A percentile compares a stretch with the other conserved stretches of the same genome.
Conservation (phyloP, 2,113 vertebrate genomes). For the Garra rufa region DNA sequence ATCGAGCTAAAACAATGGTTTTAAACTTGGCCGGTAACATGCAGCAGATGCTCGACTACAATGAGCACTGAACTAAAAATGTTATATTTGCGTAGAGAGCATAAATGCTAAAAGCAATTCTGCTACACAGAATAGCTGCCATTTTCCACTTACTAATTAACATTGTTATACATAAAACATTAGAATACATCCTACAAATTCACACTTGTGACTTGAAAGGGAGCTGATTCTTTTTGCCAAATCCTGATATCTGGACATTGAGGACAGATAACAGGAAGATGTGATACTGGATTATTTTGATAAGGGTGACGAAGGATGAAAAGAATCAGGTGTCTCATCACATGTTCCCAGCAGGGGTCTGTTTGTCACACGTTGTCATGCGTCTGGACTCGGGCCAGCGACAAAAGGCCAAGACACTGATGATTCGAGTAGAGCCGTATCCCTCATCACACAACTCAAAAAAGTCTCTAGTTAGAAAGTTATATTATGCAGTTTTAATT, state of each 20-base stretch:
- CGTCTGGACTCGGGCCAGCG: background rate
- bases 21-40: background rate
- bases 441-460: background rate
- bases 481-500: conserved; percentile 51
- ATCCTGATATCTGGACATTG: background rate
- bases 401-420: background rate
- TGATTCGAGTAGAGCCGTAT: background rate
- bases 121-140: background rate
- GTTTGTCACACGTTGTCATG: background rate
- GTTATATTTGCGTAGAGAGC: background rate
- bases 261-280: background rate
- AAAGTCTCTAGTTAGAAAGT: conserved; percentile 21
- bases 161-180: background rate
- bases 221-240: background rate
- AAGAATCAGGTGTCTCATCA: background rate
- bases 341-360: background rate
- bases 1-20: background rate
- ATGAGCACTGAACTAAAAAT: background rate
- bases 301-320: background rate
- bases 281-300: background rate
- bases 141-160: background rate
- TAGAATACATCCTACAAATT: background rate
- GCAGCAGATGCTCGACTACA: background rate
- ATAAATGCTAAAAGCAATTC: background rate
- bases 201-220: background rate